Conservation (phyloP, 2,797 vertebrate species). For the Eulemur rubriventer region DNA sequence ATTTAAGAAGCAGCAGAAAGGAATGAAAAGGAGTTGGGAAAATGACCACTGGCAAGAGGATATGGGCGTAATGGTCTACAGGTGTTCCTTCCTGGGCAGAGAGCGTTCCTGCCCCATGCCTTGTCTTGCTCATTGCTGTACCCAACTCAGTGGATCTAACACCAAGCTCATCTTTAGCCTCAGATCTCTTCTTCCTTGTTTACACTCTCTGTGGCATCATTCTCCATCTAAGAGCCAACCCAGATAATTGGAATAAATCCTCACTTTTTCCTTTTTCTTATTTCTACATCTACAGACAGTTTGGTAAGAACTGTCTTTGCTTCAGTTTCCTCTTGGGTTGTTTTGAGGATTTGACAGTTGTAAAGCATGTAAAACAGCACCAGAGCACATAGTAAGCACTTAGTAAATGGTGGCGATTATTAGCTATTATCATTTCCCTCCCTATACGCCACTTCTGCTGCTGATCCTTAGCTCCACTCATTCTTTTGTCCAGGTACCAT, state of each 20-base stretch:
- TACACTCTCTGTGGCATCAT: background rate
- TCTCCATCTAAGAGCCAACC: background rate
- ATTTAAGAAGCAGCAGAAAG: background rate
- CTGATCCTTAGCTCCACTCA: too few relatives aligned
- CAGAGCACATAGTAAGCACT: background rate
- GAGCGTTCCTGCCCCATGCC: too few relatives aligned
- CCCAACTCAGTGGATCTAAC: accelerated
- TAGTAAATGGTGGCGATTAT: too few relatives aligned
- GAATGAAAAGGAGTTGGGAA: background rate
- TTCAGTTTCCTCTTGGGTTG: background rate
- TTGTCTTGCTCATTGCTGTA: background rate
- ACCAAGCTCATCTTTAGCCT: too few relatives aligned
- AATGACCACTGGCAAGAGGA: too few relatives aligned
- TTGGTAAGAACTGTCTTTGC: background rate
- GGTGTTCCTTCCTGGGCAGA: too few relatives aligned
- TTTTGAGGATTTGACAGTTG: background rate
- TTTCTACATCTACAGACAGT: background rate
- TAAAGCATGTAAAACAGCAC: background rate
- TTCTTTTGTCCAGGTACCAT: background rate
- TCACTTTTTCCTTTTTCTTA: background rate
- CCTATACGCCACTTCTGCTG: accelerated
- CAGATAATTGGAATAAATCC: background rate
- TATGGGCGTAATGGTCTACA: background rate
- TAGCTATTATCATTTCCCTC: background rate
- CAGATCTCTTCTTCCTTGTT: accelerated